Evolutionary conservation across 92 coral and sea anemone species (phyloP), one percentile per base, ranked within the genome.

Genomic region (Phymanthus crucifer): DNA sequence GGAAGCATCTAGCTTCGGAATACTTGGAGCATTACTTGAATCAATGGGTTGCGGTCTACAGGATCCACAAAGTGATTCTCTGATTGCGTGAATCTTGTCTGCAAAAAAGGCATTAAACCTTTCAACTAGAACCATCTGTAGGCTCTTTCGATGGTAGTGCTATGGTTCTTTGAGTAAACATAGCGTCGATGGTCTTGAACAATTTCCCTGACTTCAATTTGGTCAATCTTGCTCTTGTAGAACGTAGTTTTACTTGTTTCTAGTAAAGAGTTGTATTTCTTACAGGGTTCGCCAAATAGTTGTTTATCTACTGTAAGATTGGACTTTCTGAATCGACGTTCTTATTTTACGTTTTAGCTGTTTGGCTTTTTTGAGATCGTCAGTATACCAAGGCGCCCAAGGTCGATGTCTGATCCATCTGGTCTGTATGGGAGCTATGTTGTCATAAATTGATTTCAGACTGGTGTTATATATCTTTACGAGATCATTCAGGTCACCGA

Each of bases 321-420:
- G 23, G 61, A 52, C 61, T 52, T 52, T 52, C 61, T 52, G 21
- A 54, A 54, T 54, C 27, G 16, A 24, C 78, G 70, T 71, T 80
- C 70, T 56, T n/a, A 80, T 45, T 71, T 76, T 71, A 45, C 84
- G 77, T 50, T 70, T 70, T 46, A 46, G 70, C 24, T 27, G 78
- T 32, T 70, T 80, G 8, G 65, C 69, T 57, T 57, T 29, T 19
- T 40, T 1, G 57, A 76, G 72, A 40, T 76, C 72, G n/a, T 76
- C 80, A 37, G 33, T 76, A 66, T 76, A 76, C 70, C 80, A 76
- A 23, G 80, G 72, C 21, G 80, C 69, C 36, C 64, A 36, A n/a
- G 80, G 71, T 54, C 80, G 69, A 38, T 66, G 72, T 23, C 40
- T 66, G 16, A 66, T 31, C 72, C 72, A 66, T 23, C 72, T 19